phyloP scores from a whole-genome alignment of 2,888 invertebrate genomes.

The Timandra comae region DNA sequence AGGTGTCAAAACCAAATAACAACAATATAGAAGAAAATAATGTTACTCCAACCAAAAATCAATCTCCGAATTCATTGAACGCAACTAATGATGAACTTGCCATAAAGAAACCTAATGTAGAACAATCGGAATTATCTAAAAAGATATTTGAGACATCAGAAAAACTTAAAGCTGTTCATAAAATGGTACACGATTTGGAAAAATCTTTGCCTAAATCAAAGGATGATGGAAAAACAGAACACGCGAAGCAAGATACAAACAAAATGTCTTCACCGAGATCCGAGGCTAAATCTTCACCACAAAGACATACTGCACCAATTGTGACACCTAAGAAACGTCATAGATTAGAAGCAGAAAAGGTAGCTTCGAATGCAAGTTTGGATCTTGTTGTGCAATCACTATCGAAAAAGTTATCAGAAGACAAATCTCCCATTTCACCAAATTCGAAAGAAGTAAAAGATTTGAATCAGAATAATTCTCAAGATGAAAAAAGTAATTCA shows the following conservation, averaged over 20 bases:
- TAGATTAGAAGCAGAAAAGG: conserved; percentile 78
- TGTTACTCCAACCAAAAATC: conserved; percentile 32
- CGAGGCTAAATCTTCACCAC: conserved; percentile 52
- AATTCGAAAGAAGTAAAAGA: conserved; percentile 47
- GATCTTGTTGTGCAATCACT: conserved; percentile 69
- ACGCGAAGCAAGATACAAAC: conserved; percentile 43
- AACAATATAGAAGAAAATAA: conserved; percentile 33
- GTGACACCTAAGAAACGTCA: conserved; percentile 87
- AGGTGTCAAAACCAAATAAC: conserved; percentile 33
- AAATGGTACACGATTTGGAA: conserved; percentile 67
- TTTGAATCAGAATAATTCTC: conserved; percentile 50
- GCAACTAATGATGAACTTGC: conserved; percentile 49
- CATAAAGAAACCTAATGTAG: conserved; percentile 55
- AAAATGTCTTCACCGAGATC: conserved; percentile 55
- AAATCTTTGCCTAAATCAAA: conserved; percentile 62
- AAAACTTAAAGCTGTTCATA: conserved; percentile 68
- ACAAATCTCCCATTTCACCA: conserved; percentile 36
- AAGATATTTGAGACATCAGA: conserved; percentile 71
- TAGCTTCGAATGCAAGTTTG: conserved; percentile 51
- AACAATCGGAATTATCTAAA: conserved; percentile 68
- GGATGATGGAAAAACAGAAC: conserved; percentile 52
- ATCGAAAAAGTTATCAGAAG: conserved; percentile 66
- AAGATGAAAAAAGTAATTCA: conserved; percentile 31
- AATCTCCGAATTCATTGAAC: conserved; percentile 33
- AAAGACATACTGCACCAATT: conserved; percentile 61